phyloP scores from a whole-genome alignment of 2,888 invertebrate species.

The Chorisops tibialis region DNA sequence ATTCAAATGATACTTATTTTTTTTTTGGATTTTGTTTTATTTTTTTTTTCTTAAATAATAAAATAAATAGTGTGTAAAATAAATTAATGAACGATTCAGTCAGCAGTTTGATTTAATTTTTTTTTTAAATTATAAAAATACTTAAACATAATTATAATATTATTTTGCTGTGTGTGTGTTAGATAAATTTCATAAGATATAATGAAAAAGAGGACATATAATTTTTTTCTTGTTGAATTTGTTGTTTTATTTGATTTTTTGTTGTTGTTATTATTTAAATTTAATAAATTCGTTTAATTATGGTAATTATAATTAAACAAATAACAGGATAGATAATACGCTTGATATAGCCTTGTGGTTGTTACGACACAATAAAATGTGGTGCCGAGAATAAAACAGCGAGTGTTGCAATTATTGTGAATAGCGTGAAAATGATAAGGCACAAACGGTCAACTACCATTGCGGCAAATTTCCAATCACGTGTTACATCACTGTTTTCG shows the following conservation, averaged over 20 bases:
- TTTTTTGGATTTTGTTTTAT: not conserved
- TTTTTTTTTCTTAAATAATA: not conserved
- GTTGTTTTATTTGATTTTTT: conserved; percentile 21
- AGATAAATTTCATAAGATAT: no score
- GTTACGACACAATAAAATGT: conserved; percentile 90
- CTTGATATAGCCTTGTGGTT: conserved; percentile 31
- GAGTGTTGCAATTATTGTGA: conserved; percentile 94
- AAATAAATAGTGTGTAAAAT: not conserved
- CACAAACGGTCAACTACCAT: conserved; percentile 99
- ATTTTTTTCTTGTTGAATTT: not conserved
- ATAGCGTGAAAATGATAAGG: conserved; percentile 98
- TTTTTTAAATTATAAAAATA: no score
- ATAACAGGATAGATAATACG: conserved; percentile 32
- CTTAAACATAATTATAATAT: no score
- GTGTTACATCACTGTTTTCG: conserved; percentile 86
- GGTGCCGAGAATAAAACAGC: conserved; percentile 94
- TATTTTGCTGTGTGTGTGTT: no score
- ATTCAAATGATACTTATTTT: conserved; percentile 3
- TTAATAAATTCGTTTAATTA: conserved; percentile 33
- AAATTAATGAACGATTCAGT: not conserved
- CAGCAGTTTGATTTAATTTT: not conserved
- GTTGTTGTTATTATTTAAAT: conserved; percentile 12
- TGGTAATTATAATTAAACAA: conserved; percentile 33
- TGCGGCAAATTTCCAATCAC: conserved; percentile 99
- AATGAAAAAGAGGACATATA: no score